phyloP scores from a whole-genome alignment of 2,888 invertebrate species.

The Nemurella pictetii region DNA sequence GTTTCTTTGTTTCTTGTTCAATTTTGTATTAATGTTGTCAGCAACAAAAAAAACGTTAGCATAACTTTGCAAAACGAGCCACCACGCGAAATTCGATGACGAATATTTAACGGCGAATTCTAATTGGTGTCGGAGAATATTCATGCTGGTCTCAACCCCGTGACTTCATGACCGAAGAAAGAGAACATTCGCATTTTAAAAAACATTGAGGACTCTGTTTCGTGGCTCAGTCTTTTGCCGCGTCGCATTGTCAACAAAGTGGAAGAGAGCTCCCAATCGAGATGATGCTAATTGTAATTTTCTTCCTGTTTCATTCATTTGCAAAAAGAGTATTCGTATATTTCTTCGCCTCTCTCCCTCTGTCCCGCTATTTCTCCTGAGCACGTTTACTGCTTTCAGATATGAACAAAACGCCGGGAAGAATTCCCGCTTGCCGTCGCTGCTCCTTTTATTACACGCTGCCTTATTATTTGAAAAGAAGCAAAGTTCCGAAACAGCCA shows the following conservation, averaged over 20 bases:
- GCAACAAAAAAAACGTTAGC: not conserved
- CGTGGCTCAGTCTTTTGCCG: not conserved
- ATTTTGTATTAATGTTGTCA: not conserved
- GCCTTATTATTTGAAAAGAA: not conserved
- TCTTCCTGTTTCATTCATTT: not conserved
- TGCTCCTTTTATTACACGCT: not conserved
- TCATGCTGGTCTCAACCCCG: not conserved
- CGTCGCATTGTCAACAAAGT: not conserved
- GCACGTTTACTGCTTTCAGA: not conserved
- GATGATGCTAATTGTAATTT: not conserved
- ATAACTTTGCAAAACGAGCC: not conserved
- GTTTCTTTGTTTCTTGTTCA: not conserved
- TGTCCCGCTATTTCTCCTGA: no score
- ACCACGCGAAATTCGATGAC: not conserved
- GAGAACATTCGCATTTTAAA: not conserved
- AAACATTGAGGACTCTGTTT: not conserved
- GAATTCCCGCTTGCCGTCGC: not conserved
- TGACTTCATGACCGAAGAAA: not conserved
- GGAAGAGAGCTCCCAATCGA: not conserved
- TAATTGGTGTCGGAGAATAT: not conserved
- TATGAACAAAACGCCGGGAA: not conserved
- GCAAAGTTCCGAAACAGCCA: not conserved
- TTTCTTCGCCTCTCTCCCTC: not conserved
- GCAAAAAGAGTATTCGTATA: not conserved
- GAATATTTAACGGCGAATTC: not conserved